phyloP scores from a whole-genome alignment of 2,113 vertebrate species.

The Merops nubicus region DNA sequence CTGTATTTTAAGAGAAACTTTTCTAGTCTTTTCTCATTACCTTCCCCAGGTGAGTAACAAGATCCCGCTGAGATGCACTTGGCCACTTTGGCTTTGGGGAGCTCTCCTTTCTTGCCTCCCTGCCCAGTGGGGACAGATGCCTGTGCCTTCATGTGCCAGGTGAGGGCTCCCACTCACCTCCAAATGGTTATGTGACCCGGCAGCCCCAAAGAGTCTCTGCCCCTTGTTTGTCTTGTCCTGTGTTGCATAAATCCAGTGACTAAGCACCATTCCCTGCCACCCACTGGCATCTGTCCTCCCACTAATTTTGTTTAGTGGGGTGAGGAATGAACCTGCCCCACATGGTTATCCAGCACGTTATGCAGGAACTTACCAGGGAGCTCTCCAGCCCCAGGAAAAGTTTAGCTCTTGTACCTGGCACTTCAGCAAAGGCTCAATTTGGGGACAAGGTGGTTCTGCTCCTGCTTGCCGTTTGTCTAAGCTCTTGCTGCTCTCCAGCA shows the following conservation, averaged over 20 bases:
- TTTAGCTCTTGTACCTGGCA: not conserved
- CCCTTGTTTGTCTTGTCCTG: not conserved
- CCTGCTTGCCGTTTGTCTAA: not conserved
- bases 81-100: not conserved
- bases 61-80: not conserved
- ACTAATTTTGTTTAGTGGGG: not conserved
- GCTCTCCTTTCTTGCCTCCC: not conserved
- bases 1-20: not conserved
- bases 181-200: not conserved
- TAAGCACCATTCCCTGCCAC: conserved; percentile 20
- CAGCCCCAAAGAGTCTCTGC: not conserved
- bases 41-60: not conserved
- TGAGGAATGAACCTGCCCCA: not conserved
- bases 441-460: not conserved
- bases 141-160: not conserved
- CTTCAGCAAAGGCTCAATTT: not conserved
- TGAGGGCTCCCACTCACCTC: not conserved
- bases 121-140: not conserved
- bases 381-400: not conserved
- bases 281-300: not conserved
- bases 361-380: not conserved
- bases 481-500: not conserved
- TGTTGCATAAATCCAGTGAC: conserved; percentile 8
- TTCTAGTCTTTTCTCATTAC: not conserved
- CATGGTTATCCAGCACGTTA: not conserved